Evolutionary conservation across 2,888 invertebrate genomes (phyloP), one percentile per base, ranked within the genome.

Genomic region (Pammene aurita): DNA sequence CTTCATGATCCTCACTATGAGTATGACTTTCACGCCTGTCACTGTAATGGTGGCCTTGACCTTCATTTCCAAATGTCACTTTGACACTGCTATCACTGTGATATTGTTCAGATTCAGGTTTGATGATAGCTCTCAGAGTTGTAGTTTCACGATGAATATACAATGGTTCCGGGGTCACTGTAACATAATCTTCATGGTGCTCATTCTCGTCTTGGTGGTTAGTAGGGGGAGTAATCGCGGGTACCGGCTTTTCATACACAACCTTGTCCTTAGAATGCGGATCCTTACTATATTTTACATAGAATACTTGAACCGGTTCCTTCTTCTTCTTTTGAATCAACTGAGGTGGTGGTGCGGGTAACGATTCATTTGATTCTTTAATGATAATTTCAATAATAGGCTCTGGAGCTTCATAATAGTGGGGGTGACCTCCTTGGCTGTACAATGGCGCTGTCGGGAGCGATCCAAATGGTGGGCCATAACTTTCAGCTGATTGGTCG

Each of bases 301-400:
- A 97, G 83, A 97, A 97, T 0, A 97, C 97, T 79, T 97, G 97
- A 48, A 97, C 96, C 38, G 97, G 96, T 81, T 97, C 97, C 80
- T 96, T 97, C 73, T 93, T 93, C 78, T 90, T 92, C 77, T 92
- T 92, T 13, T 77, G 85, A 13, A 93, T 85, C 14, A 93, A 92
- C 2, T 93, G 93, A 9, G 93, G 90, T 0, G 94, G 94, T 5
- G 94, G 93, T 2, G 96, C 94, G 1, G 97, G 95, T 2, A 97
- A 82, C 0, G 96, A 94, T 78, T 97, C 96, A 81, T 97, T 97
- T 0, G 97, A 97, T 84, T 97, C 97, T 80, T 97, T 97, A 63
- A 97, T 97, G 72, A 97, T 97, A 74, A 97, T 97, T 89, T 97
- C 97, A 77, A 97, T 97, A 18, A 97, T 97, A 6, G 97, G 97